Conservation (phyloP, 2,888 invertebrate genomes). For the Pardosa pseudoannulata region DNA sequence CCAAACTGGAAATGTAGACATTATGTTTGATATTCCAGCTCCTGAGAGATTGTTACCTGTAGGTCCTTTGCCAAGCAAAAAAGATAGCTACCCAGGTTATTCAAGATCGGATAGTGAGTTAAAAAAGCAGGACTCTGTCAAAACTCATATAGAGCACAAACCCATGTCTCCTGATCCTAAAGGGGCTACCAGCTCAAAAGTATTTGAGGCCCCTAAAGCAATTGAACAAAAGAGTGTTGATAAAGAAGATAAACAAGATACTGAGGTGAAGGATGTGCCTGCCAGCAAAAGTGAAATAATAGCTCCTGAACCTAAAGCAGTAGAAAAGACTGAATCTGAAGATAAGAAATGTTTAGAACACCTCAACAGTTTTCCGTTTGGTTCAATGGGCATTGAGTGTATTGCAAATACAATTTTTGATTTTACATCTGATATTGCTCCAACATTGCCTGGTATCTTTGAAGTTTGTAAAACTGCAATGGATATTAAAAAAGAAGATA, state of each 20-base stretch:
- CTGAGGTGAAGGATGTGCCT: background rate
- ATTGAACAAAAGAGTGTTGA: background rate
- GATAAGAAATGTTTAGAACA: slow-evolving; percentile 32
- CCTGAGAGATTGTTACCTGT: slow-evolving; percentile 82
- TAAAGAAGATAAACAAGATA: slow-evolving; percentile 2
- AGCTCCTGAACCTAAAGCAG: background rate
- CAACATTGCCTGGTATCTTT: slow-evolving; percentile 50
- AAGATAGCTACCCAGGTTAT: slow-evolving; percentile 47
- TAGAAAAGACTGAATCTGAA: background rate
- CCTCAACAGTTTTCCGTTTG: slow-evolving; percentile 18
- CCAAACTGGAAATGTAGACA: slow-evolving; percentile 53
- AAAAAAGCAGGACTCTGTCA: slow-evolving; percentile 3
- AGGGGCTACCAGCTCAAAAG: background rate
- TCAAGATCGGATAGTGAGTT: slow-evolving; percentile 16
- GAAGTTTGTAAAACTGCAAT: slow-evolving; percentile 61
- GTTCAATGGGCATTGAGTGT: slow-evolving; percentile 37
- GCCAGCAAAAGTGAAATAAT: background rate
- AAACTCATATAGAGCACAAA: slow-evolving; percentile 1
- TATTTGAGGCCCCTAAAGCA: background rate
- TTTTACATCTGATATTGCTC: slow-evolving; percentile 38
- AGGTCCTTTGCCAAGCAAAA: slow-evolving; percentile 77
- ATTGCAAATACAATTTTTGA: slow-evolving; percentile 56
- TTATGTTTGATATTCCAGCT: slow-evolving; percentile 76
- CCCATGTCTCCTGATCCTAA: background rate
- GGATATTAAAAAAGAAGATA: slow-evolving; percentile 52